Evolutionary conservation across 2,797 vertebrate species (phyloP).

Genomic region (Bovichtus variegatus): DNA sequence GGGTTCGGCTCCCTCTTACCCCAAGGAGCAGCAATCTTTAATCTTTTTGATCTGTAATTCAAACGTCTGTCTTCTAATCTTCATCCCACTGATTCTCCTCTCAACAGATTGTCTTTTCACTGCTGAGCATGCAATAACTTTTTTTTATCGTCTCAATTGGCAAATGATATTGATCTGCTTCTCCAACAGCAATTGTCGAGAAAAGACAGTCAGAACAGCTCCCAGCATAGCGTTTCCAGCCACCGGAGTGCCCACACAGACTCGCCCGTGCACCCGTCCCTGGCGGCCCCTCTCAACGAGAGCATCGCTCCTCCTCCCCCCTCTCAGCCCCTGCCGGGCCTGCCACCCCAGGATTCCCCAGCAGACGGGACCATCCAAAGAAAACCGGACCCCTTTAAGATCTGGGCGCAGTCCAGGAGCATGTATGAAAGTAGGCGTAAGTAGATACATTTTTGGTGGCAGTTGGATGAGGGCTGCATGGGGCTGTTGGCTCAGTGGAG

Average conservation of each 20-base stretch:
- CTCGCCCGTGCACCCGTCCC: slow-evolving; percentile 89
- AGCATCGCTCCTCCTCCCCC: slow-evolving; percentile 84
- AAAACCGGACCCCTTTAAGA: slow-evolving; percentile 99
- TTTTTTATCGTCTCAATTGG: slow-evolving; percentile 18
- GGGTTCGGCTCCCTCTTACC: slow-evolving; percentile 21
- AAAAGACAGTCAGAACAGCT: slow-evolving; percentile 99
- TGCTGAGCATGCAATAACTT: slow-evolving; percentile 24
- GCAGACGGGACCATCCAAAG: slow-evolving; percentile 93
- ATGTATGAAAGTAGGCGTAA: slow-evolving; percentile 99
- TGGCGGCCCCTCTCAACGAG: slow-evolving; percentile 87
- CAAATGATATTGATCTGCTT: slow-evolving; percentile 53
- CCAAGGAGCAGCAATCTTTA: slow-evolving; percentile 24
- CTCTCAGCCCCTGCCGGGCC: slow-evolving; percentile 83
- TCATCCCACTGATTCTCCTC: slow-evolving; percentile 16
- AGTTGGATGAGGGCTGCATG: slow-evolving; percentile 72
- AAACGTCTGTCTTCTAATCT: slow-evolving; percentile 24
- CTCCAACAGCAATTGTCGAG: slow-evolving; percentile 94
- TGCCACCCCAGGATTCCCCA: slow-evolving; percentile 83
- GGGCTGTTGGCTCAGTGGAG: slow-evolving; percentile 47
- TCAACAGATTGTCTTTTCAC: slow-evolving; percentile 17
- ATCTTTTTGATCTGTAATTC: slow-evolving; percentile 30
- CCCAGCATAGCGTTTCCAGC: slow-evolving; percentile 96
- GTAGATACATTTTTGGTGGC: slow-evolving; percentile 87
- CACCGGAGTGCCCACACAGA: slow-evolving; percentile 93
- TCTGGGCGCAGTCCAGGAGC: slow-evolving; percentile 99